Percentiles rank a stretch among this genome's conserved stretches.
Conservation (phyloP, 2,888 invertebrate species). For the Ptychoptera contaminata region DNA sequence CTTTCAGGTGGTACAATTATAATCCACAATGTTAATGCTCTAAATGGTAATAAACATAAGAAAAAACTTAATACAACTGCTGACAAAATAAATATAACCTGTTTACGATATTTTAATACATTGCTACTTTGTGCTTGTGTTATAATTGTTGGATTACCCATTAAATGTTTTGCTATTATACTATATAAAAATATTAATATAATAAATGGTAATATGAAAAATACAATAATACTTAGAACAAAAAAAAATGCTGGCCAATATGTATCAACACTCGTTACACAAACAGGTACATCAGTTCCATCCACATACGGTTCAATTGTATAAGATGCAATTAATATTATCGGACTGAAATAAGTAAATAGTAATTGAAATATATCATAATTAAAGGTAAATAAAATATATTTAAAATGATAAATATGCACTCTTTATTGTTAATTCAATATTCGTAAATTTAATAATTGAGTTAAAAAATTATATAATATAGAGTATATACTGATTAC, state of each 20-base stretch:
- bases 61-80: slow-evolving; percentile 85
- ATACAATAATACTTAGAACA: slow-evolving; percentile 60
- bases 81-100: slow-evolving; percentile 76
- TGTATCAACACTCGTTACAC: slow-evolving; percentile 63
- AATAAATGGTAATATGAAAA: slow-evolving; percentile 71
- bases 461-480: no score
- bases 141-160: slow-evolving; percentile 61
- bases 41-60: slow-evolving; percentile 75
- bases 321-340: slow-evolving; percentile 65
- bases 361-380: slow-evolving; percentile 11
- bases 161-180: slow-evolving; percentile 69
- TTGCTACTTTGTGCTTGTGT: slow-evolving; percentile 40
- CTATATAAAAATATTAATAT: slow-evolving; percentile 70
- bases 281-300: slow-evolving; percentile 51
- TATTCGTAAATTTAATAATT: no score
- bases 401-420: no score
- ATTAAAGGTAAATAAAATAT: no score
- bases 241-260: slow-evolving; percentile 69
- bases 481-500: no score
- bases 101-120: slow-evolving; percentile 56
- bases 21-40: slow-evolving; percentile 76
- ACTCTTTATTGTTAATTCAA: no score
- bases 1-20: slow-evolving; percentile 59
- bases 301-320: slow-evolving; percentile 55
- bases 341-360: slow-evolving; percentile 51